Evolutionary conservation across 1,140 invertebrate species (phyloP), one percentile per base, ranked within the genome.

Genomic region (Latrodectus geometricus): DNA sequence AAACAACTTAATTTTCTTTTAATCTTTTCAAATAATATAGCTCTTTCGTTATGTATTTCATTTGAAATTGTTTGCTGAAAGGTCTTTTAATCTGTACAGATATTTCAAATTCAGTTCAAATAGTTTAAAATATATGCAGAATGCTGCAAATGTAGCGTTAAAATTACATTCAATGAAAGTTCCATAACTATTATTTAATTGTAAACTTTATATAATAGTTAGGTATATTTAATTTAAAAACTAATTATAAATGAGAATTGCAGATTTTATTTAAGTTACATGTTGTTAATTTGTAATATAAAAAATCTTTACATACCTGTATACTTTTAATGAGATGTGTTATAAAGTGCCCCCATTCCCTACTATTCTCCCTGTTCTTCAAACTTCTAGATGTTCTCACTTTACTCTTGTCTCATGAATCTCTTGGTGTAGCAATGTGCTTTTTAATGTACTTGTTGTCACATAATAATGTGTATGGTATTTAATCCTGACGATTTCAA

Each of bases 391-490:
- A 70, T 86, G 83, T 86, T 86, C 61, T 68, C 72, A 75, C 82
- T 84, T 78, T 74, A 70, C 56, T 78, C 54, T 17, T 61, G 73
- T 76, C 35, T 84, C 73, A 61, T 50, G 52, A 73, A 48, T 76
- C 73, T 85, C 83, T 86, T 86, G 83, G 70, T 86, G 83, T 86
- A 86, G 83, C 66, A 69, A 54, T 86, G 83, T 83, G 81, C 54
- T 83, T 83, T n/a, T 54, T 48, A 75, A 75, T 56, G 54, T 86
- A 70, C 73, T 84, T 76, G 73, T 76, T 84, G 82, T 84, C 72
- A 76, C 54, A 76, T 84, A 76, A 54, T 14, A 14, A 69, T 21
- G 75, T 84, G 52, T 84, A 76, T 76, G 72, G 66, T 79, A 68
- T 21, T 52, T 81, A 48, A 21, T 49, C 68, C n/a, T 68, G 65